Evolutionary conservation across 1,140 invertebrate species (phyloP).

Genomic region (Apis florea): DNA sequence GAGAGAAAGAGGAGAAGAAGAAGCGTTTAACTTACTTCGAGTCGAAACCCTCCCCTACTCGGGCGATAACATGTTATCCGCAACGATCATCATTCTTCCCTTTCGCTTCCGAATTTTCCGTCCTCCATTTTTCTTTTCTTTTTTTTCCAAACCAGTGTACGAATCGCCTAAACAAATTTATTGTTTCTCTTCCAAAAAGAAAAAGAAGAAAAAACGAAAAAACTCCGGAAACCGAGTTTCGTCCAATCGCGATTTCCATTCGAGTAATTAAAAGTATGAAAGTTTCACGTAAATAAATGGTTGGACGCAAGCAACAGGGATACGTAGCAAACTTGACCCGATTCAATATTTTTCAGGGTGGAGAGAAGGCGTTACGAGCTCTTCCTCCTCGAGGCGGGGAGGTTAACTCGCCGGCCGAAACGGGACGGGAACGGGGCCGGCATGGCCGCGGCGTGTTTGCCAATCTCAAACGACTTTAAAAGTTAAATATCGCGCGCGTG

Average conservation of each 20-base stretch:
- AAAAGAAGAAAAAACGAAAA: too few relatives aligned
- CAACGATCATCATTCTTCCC: constrained; percentile 53
- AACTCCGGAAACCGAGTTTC: too few relatives aligned
- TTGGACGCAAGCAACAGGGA: constrained; percentile 8
- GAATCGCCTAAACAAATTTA: too few relatives aligned
- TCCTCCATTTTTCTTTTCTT: background rate
- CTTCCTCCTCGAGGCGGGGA: background rate
- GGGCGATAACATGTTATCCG: constrained; percentile 32
- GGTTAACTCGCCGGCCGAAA: constrained; percentile 30
- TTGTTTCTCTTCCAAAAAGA: too few relatives aligned
- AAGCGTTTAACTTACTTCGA: constrained; percentile 44
- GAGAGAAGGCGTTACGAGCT: constrained; percentile 31
- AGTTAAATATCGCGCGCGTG: constrained; percentile 42
- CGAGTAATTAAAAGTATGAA: too few relatives aligned
- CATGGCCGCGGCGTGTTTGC: constrained; percentile 19
- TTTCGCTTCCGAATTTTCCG: constrained; percentile 1
- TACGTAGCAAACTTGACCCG: constrained; percentile 27
- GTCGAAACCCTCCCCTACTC: constrained; percentile 20
- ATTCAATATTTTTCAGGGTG: constrained; percentile 36
- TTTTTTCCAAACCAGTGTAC: too few relatives aligned
- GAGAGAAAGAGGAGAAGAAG: constrained; percentile 5
- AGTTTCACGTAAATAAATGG: background rate
- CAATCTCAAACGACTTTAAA: constrained; percentile 36
- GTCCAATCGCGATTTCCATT: too few relatives aligned
- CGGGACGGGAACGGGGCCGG: constrained; percentile 44